Conservation (phyloP, 2,888 invertebrate species). For the Drosophila atroscutellata region DNA sequence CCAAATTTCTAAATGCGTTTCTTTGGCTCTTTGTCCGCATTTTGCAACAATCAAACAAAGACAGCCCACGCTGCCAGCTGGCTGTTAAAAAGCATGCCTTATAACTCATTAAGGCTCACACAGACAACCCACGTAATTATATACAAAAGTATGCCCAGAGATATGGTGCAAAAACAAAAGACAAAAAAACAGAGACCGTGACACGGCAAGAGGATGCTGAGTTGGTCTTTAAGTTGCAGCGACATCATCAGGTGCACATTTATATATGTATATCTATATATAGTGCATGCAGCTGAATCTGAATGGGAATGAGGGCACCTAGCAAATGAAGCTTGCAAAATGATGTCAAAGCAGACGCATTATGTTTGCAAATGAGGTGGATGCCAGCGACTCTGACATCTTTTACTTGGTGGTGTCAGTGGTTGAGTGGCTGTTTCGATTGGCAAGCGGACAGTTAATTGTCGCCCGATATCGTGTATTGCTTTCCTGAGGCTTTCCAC, state of each 20-base stretch:
- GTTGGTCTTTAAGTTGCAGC: slow-evolving; percentile 58
- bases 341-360: slow-evolving; percentile 61
- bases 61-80: slow-evolving; percentile 14
- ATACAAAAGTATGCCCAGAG: not conserved
- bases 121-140: slow-evolving; percentile 2
- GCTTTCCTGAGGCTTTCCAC: not conserved
- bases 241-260: slow-evolving; percentile 47
- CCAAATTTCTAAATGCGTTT: slow-evolving; percentile 1
- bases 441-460: not conserved
- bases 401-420: slow-evolving; percentile 9
- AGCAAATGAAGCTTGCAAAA: slow-evolving; percentile 65
- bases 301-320: slow-evolving; percentile 13
- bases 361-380: slow-evolving; percentile 38
- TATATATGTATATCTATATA: not conserved
- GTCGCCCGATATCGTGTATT: slow-evolving; percentile 2
- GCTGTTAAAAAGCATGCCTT: slow-evolving; percentile 12
- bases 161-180: slow-evolving; percentile 1
- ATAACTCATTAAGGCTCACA: slow-evolving; percentile 46
- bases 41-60: slow-evolving; percentile 51
- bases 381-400: slow-evolving; percentile 16
- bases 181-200: slow-evolving; percentile 3
- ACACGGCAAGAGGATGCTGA: slow-evolving; percentile 28
- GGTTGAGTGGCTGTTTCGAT: slow-evolving; percentile 32
- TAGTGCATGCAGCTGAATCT: not conserved
- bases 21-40: slow-evolving; percentile 21